Percentiles rank a stretch among this genome's conserved stretches.
These are phyloP conservation scores for Onchidella celtica DNA, from an alignment of 2,888 invertebrate genomes.

Conservation along the genomic window DNA sequence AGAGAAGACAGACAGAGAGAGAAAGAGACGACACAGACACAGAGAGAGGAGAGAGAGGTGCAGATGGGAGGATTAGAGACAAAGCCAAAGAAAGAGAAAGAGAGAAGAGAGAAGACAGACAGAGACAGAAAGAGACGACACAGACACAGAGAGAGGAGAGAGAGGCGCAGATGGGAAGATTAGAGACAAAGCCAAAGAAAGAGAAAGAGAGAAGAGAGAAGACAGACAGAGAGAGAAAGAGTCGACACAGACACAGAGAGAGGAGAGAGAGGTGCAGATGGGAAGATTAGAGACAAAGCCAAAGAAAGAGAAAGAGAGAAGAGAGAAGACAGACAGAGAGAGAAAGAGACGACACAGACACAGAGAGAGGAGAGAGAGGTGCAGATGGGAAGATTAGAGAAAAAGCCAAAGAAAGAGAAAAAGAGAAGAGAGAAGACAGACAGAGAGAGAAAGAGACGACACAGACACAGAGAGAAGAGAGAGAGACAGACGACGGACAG, in stretches of 20 bases:
- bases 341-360: not conserved
- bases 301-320: no score
- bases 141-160: not conserved
- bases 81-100: no score
- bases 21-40: not conserved
- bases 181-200: no score
- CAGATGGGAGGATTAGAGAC: no score
- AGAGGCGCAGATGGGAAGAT: not conserved
- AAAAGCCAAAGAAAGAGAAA: no score
- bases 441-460: no score
- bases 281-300: no score
- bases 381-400: not conserved
- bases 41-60: not conserved
- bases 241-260: not conserved
- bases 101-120: not conserved
- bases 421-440: no score
- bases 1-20: slow-evolving; percentile 12
- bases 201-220: no score
- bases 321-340: slow-evolving; percentile 9
- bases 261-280: not conserved
- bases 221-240: slow-evolving; percentile 17
- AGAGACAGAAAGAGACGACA: slow-evolving; percentile 4
- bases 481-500: no score
- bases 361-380: not conserved
- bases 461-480: no score